Percentiles rank a stretch among this genome's conserved stretches.
phyloP scores from a whole-genome alignment of 1,140 invertebrate species.

The Polyergus mexicanus region DNA sequence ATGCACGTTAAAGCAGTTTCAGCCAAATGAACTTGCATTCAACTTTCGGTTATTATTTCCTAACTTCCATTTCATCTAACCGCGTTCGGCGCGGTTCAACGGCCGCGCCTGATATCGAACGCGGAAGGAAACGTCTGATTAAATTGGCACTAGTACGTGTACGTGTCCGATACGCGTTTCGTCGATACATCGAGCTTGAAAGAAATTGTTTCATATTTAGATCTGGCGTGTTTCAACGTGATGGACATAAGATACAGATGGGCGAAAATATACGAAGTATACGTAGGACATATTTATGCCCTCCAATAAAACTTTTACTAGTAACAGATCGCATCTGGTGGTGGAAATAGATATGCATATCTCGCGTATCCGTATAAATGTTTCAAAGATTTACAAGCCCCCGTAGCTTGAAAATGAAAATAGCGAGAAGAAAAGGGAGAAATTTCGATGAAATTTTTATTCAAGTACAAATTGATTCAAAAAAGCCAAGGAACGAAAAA shows the following conservation, averaged over 20 bases:
- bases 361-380: constrained; percentile 22
- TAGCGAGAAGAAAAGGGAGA: not conserved
- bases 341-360: not conserved
- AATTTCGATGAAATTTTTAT: not conserved
- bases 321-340: not conserved
- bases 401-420: not conserved
- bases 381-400: not conserved
- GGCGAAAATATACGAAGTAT: not conserved
- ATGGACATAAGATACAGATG: not conserved
- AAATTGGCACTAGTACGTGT: constrained; percentile 35
- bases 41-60: constrained; percentile 57
- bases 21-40: constrained; percentile 52
- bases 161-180: constrained; percentile 41
- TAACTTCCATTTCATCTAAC: constrained; percentile 43
- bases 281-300: not conserved
- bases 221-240: not conserved
- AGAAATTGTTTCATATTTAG: constrained; percentile 57
- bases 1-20: constrained; percentile 44
- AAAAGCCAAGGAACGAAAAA: not conserved
- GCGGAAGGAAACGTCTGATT: constrained; percentile 44
- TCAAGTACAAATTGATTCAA: not conserved
- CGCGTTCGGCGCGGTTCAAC: constrained; percentile 25
- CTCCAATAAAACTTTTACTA: constrained; percentile 11
- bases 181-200: constrained; percentile 9
- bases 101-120: constrained; percentile 15